Base-by-base conservation (phyloP, 2,113 vertebrate genomes). In the Esox niger region DNA sequence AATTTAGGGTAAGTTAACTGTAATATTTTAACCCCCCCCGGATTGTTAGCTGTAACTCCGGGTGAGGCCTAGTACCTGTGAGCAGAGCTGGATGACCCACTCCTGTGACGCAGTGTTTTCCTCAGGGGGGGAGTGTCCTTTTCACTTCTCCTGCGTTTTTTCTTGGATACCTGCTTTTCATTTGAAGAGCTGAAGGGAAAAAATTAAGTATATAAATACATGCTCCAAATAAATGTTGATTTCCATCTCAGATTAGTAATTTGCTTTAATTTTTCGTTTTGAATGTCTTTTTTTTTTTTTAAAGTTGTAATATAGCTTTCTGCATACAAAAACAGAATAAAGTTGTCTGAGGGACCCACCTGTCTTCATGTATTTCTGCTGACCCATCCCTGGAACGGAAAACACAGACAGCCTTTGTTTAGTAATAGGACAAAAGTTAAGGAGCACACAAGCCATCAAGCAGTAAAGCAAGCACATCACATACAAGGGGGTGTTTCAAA, bases 21-120 rank as follows among this genome's bases (percentile, higher is more conserved):
- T 49, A 17, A n/a, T 3, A n/a, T 9, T 9, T n/a, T 15, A 9
- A 15, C 5, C 25, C 3, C 1, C 10, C 11, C 25, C 3, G 1
- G n/a, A 27, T 13, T 25, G 55, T 26, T 9, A 27, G 25, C 23
- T 32, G 30, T 61, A n/a, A 23, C 31, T n/a, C 10, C 30, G 23
- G 20, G 3, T 57, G 31, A 61, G 2, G 15, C 27, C 17, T 7
- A 20, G 26, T 64, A 92, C 90, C 90, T 91, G 78, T n/a, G 80
- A 52, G 73, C 78, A 0, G 90, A 89, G 62, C 77, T 71, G 26
- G 88, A 86, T 1, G 91, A 91, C 6, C 63, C 68, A 20, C 88
- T 88, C 32, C 76, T 82, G n/a, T 10, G 68, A 11, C 58, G 75
- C 3, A 5, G 62, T 0, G 75, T 35, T 49, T 89, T 91, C 1